Percentiles rank a stretch among this genome's conserved stretches.
phyloP scores from a whole-genome alignment of 1,140 invertebrate genomes.

The Amphibalanus amphitrite region DNA sequence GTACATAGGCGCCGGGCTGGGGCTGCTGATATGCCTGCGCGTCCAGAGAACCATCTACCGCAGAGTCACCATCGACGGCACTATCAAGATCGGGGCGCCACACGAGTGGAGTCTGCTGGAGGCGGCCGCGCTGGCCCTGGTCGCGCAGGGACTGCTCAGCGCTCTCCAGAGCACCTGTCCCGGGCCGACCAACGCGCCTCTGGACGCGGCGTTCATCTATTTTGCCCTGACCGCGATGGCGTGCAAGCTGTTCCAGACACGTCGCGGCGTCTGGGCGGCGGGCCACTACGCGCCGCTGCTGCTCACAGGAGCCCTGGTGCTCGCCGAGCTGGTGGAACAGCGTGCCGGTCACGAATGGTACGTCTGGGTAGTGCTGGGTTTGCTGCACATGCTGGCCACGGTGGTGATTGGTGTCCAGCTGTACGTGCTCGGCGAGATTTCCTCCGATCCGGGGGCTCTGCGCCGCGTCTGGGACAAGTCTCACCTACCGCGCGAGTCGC shows the following conservation, averaged over 20 bases:
- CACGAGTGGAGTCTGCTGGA: not conserved
- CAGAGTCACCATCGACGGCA: not conserved
- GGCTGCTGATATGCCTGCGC: not conserved
- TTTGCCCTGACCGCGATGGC: not conserved
- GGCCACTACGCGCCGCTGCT: not conserved
- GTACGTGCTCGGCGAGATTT: not conserved
- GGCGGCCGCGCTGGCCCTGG: not conserved
- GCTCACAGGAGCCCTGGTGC: not conserved
- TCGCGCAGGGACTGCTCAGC: not conserved
- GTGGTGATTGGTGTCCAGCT: not conserved
- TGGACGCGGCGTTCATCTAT: not conserved
- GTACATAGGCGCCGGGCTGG: not conserved
- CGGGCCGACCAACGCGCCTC: too few relatives aligned
- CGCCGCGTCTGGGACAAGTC: not conserved
- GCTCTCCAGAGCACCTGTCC: not conserved
- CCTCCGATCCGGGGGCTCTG: not conserved
- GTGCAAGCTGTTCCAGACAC: not conserved
- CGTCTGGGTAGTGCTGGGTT: not conserved
- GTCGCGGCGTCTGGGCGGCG: too few relatives aligned
- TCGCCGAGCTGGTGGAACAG: not conserved
- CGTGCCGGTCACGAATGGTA: not conserved
- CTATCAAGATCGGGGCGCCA: not conserved
- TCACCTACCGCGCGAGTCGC: not conserved
- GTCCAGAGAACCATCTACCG: not conserved
- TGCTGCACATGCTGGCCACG: not conserved